phyloP scores from a whole-genome alignment of 1,140 invertebrate genomes.

The Alviniconcha marisindica region DNA sequence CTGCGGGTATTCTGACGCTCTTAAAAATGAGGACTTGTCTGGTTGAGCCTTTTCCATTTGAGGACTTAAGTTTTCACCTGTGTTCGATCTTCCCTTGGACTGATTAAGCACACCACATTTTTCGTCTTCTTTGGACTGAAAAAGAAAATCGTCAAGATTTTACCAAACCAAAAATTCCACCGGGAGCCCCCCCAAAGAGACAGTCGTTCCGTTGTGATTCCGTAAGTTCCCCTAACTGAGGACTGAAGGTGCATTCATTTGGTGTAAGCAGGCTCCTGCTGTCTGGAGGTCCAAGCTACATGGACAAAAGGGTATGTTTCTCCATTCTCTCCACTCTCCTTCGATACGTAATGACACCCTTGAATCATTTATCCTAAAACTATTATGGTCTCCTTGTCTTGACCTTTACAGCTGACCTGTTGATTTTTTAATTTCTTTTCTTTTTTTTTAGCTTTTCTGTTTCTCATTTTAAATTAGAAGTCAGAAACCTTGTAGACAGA shows the following conservation, averaged over 20 bases:
- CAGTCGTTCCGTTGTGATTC: not conserved
- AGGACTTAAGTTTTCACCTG: conserved; percentile 5
- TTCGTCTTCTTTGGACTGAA: not conserved
- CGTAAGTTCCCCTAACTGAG: not conserved
- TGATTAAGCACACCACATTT: not conserved
- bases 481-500: too few relatives aligned
- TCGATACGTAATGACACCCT: too few relatives aligned
- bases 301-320: not conserved
- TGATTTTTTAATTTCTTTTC: too few relatives aligned
- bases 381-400: too few relatives aligned
- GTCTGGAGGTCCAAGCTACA: not conserved
- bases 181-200: not conserved
- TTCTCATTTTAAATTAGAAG: too few relatives aligned
- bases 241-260: not conserved
- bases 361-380: too few relatives aligned
- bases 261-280: not conserved
- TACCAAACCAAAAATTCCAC: not conserved
- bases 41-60: not conserved
- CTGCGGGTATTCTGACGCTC: not conserved
- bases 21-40: not conserved
- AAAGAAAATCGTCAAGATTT: not conserved
- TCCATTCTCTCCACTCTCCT: not conserved
- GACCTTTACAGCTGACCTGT: too few relatives aligned
- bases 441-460: too few relatives aligned
- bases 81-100: not conserved